Conservation (phyloP, 2,888 invertebrate genomes). For the Caenorhabditis wallacei region DNA sequence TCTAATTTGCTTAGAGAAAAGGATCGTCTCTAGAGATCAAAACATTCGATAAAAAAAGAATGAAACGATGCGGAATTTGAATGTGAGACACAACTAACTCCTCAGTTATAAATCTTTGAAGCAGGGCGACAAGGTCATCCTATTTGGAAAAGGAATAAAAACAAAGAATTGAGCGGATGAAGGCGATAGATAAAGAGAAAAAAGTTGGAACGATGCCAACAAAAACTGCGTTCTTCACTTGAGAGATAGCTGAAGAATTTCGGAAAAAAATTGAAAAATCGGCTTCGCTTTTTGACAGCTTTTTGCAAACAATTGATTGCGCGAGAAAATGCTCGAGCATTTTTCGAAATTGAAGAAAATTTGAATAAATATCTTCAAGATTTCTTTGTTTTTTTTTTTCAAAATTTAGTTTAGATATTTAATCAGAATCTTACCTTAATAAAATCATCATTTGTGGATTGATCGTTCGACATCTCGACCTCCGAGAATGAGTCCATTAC, state of each 20-base stretch:
- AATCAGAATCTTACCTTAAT: slow-evolving; percentile 23
- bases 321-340: slow-evolving; percentile 30
- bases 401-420: background rate
- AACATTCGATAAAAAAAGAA: slow-evolving; percentile 40
- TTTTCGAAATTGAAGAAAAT: slow-evolving; percentile 20
- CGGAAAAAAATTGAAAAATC: slow-evolving; percentile 25
- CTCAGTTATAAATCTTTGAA: slow-evolving; percentile 60
- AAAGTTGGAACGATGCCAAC: slow-evolving; percentile 42
- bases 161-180: background rate
- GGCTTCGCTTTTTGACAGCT: slow-evolving; percentile 56
- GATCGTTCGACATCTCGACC: slow-evolving; percentile 41
- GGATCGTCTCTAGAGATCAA: slow-evolving; percentile 32
- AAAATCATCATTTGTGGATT: slow-evolving; percentile 28
- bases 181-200: slow-evolving; percentile 13
- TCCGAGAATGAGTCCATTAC: slow-evolving; percentile 57
- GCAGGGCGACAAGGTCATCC: slow-evolving; percentile 45
- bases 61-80: slow-evolving; percentile 48
- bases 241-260: slow-evolving; percentile 35
- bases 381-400: slow-evolving; percentile 4
- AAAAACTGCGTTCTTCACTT: slow-evolving; percentile 14
- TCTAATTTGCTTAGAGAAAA: slow-evolving; percentile 11
- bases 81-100: slow-evolving; percentile 46
- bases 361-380: slow-evolving; percentile 6
- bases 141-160: slow-evolving; percentile 14
- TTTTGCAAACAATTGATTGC: slow-evolving; percentile 57